Base-by-base conservation (phyloP, 2,797 vertebrate species). In the Channallabes apus region DNA sequence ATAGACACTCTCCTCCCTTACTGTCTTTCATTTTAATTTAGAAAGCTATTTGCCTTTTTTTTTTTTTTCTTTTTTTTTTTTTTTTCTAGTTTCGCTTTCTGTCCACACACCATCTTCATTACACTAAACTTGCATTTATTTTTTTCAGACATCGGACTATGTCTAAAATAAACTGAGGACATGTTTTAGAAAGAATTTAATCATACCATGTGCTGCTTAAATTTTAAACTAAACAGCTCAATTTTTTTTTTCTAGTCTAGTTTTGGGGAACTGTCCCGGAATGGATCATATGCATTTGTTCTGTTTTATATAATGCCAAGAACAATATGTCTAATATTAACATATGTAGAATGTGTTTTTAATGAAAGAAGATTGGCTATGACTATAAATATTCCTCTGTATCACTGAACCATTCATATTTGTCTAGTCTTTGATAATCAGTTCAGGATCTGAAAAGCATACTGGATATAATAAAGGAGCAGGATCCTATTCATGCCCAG, bases 21-120 rank as follows among this genome's bases (percentile, higher is more conserved):
- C 24, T 27, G 29, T 59, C 58, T 67, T 80, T 82, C 83, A 75
- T 82, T 80, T 82, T 82, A 38, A 88, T 86, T 84, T 62, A 77
- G 46, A 67, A 24, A 75, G 12, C 83, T 76, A 38, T 61, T 51
- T 69, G 90, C 85, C 88, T 35, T 89, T 88, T 80, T 76, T 76
- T 88, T 80, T 76, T 80, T n/a, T n/a, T n/a, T n/a, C n/a, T n/a
- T 35, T 89, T 88, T 80, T 76, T 35, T 89, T 88, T 80, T 76
- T 76, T 88, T 80, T 76, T 80, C 73, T 76, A 41, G 29, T n/a
- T 69, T 78, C 38, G 12, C 24, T 65, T 62, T 83, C 77, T 27
- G 18, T 46, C 61, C 79, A 69, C 41, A 22, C 41, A 54, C 41
- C 5, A 0, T 11, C 35, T 54, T 32, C 29, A 22, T 51, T 27